Conservation (phyloP, 2,113 vertebrate species). For the Mandrillus leucophaeus region DNA sequence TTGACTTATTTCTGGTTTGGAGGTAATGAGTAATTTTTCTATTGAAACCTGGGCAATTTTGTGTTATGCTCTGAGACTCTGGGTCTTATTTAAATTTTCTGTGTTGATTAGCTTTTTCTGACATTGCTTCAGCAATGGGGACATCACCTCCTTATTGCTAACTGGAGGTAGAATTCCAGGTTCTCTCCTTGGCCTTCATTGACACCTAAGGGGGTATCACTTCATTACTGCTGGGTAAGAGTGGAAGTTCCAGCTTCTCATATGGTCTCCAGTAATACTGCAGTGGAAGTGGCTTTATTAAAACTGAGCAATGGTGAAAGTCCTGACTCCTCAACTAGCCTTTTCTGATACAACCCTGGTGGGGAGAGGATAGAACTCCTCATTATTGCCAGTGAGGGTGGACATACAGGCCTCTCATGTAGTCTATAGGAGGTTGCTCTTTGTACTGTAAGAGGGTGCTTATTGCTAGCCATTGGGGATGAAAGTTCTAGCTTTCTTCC, state of each 20-base stretch:
- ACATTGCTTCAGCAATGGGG: not conserved
- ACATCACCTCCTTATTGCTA: not conserved
- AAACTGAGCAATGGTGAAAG: not conserved
- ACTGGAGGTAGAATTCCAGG: not conserved
- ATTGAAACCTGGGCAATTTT: not conserved
- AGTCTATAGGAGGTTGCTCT: not conserved
- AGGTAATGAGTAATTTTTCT: not conserved
- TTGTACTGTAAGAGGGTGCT: not conserved
- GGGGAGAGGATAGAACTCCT: not conserved
- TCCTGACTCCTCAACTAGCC: not conserved
- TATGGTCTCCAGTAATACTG: not conserved
- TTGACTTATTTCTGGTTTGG: not conserved
- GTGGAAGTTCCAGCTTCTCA: not conserved
- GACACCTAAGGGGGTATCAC: not conserved
- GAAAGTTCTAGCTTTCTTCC: not conserved
- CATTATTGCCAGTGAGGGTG: not conserved
- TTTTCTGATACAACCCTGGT: not conserved
- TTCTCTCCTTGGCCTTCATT: not conserved
- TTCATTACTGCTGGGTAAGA: not conserved
- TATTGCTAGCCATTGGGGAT: not conserved
- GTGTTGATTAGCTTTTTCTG: not conserved
- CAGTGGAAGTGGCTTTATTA: not conserved
- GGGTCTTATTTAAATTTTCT: not conserved
- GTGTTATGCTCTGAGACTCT: not conserved
- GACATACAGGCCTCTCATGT: not conserved